These are phyloP conservation scores for Cecidostiba fungosa DNA, from an alignment of 2,888 invertebrate species.

Conservation along the genomic window DNA sequence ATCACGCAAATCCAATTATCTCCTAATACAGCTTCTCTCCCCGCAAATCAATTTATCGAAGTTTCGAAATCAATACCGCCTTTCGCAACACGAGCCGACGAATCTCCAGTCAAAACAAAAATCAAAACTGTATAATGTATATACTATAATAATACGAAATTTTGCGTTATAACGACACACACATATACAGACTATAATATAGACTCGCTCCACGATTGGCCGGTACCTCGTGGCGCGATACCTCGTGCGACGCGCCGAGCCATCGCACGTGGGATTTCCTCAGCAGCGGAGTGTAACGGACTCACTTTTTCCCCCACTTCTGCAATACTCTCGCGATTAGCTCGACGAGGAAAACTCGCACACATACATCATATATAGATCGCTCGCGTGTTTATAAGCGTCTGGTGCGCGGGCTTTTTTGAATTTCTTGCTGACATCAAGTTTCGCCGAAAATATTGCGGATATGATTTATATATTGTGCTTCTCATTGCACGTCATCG, in stretches of 20 bases:
- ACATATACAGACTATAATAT: neutral
- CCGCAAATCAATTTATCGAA: too few species aligned
- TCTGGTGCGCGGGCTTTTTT: too few species aligned
- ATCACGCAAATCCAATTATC: neutral
- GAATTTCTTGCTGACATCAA: too few species aligned
- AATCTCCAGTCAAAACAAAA: too few species aligned
- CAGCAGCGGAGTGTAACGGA: neutral
- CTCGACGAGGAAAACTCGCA: neutral
- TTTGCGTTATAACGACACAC: too few species aligned
- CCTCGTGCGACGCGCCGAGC: constrained; percentile 14
- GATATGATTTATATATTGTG: too few species aligned
- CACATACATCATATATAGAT: neutral
- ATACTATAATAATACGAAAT: too few species aligned
- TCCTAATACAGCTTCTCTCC: neutral
- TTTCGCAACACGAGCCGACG: too few species aligned
- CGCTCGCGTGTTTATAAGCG: neutral
- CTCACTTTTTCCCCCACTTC: neutral
- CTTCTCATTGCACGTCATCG: too few species aligned
- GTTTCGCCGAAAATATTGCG: too few species aligned
- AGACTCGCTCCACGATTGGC: constrained; percentile 18
- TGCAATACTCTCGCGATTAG: neutral
- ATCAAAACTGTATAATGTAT: too few species aligned
- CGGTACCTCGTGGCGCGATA: constrained; percentile 42
- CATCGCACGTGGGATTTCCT: constrained; percentile 25
- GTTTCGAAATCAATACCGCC: too few species aligned